Base-by-base conservation (phyloP, 2,113 vertebrate genomes). In the Nannospalax galili region DNA sequence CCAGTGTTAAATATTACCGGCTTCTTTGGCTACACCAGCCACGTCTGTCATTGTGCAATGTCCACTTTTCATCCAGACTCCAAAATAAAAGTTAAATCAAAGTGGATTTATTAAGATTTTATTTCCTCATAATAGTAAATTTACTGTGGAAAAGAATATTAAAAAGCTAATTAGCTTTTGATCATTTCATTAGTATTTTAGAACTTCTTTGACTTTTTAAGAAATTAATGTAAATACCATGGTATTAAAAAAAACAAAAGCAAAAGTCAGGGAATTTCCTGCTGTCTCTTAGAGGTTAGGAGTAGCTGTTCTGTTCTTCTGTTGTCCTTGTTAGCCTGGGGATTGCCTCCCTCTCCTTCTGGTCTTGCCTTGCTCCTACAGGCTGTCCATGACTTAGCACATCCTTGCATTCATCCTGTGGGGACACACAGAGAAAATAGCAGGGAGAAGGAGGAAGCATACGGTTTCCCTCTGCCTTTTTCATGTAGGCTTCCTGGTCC, bases 151-250 rank as follows among this genome's bases (percentile, higher is more conserved):
- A 92, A 87, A 78, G 30, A 17, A 90, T 82, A 40, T 48, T 90
- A 37, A 69, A 67, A 78, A 60, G 28, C 65, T 35, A 88, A 67
- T 60, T 86, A 45, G 19, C 3, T 75, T 90, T 58, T 79, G 52
- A 48, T 40, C 37, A 85, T 89, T 91, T 95, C 60, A 58, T 95
- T 90, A 42, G 20, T 73, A 52, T 77, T 92, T 88, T 88, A 64
- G 91, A 93, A 64, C 24, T 42, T n/a, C 72, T 84, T 88, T 70
- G 42, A 45, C 17, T 60, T 52, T 15, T 80, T 93, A 62, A n/a
- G 84, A 91, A 74, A 85, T 77, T 60, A 65, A 92, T 62, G 69
- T 35, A 91, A 88, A 84, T 88, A 82, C 8, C 26, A 52, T 79
- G 45, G n/a, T 32, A 79, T 42, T 93, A 79, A 52, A 52, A 52